Evolutionary conservation across 2,797 vertebrate species (phyloP), one percentile per base, ranked within the genome.

Genomic region (Yasuhikotakia modesta): DNA sequence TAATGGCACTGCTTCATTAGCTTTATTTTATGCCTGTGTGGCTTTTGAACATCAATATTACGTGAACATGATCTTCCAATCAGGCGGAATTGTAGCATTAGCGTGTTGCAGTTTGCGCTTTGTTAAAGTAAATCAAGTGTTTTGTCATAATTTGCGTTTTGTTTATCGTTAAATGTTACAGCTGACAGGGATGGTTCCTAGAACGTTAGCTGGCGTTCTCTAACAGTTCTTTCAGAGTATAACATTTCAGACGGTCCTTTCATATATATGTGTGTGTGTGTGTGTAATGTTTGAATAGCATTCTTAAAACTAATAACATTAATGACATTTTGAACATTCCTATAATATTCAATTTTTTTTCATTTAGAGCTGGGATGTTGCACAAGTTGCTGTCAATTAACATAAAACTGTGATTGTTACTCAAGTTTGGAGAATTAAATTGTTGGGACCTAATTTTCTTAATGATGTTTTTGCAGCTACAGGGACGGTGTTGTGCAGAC

Each of bases 1-100:
- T 89, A 87, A 91, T 88, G 87, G 83, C 88, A 85, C 89, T 88
- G 89, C 85, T 90, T 91, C 88, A 89, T 91, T 91, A 89, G 82
- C 87, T 90, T 89, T 30, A 64, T 78, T 82, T 79, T 16, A 39
- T 70, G 84, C 84, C 83, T 85, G 88, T 84, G 88, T 90, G 87
- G 88, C 79, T 86, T 83, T 80, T 85, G 77, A 63, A 57, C 72
- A 87, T 68, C 76, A 69, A 17, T 80, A 72, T 78, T 43, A 57
- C 84, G 39, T 81, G 79, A 81, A 76, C 48, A 61, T 66, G 12
- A 67, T 73, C 21, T 10, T 74, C 21, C 12, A 35, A 16, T 27
- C 14, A 60, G 35, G 45, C 35, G 3, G 30, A 52, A 30, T 21
- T 53, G n/a, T 73, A 39, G 27, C 24, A 5, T 72, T 72, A 73